Conservation (phyloP, 2,888 invertebrate genomes). For the Amblyjoppa proteus region DNA sequence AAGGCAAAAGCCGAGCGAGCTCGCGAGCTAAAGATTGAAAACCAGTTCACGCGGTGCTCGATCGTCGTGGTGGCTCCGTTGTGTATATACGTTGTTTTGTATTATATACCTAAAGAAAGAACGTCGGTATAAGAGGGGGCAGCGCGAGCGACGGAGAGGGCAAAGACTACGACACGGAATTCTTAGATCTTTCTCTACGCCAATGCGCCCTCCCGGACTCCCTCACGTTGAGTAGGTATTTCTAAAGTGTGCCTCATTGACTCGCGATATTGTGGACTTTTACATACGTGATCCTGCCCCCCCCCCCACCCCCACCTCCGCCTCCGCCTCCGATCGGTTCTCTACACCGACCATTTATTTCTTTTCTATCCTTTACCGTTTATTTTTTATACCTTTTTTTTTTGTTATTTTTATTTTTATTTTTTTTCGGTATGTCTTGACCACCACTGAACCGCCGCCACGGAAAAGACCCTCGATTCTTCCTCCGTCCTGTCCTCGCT, state of each 20-base stretch:
- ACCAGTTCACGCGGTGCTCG: slow-evolving; percentile 70
- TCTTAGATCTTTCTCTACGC: slow-evolving; percentile 73
- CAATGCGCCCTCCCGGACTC: slow-evolving; percentile 78
- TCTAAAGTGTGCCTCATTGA: slow-evolving; percentile 77
- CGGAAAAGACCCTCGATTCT: slow-evolving; percentile 16
- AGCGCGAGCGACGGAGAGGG: neutral
- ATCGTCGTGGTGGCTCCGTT: slow-evolving; percentile 41
- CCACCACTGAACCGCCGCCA: slow-evolving; percentile 7
- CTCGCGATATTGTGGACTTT: slow-evolving; percentile 75
- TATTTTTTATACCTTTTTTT: neutral
- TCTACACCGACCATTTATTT: slow-evolving; percentile 14
- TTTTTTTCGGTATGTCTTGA: slow-evolving; percentile 18
- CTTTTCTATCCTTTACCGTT: slow-evolving; percentile 5
- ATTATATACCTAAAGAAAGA: slow-evolving; percentile 21
- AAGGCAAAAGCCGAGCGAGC: slow-evolving; percentile 72
- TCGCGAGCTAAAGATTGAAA: slow-evolving; percentile 63
- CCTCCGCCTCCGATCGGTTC: neutral
- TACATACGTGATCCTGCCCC: slow-evolving; percentile 5
- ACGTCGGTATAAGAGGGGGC: slow-evolving; percentile 23
- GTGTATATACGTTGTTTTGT: slow-evolving; percentile 39
- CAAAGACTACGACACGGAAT: slow-evolving; percentile 54
- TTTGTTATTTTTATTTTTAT: slow-evolving; percentile 11
- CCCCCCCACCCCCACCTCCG: neutral
- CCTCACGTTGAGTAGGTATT: slow-evolving; percentile 70
- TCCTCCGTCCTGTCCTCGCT: neutral